Conservation (phyloP, 2,797 vertebrate genomes). For the Coluber constrictor region DNA sequence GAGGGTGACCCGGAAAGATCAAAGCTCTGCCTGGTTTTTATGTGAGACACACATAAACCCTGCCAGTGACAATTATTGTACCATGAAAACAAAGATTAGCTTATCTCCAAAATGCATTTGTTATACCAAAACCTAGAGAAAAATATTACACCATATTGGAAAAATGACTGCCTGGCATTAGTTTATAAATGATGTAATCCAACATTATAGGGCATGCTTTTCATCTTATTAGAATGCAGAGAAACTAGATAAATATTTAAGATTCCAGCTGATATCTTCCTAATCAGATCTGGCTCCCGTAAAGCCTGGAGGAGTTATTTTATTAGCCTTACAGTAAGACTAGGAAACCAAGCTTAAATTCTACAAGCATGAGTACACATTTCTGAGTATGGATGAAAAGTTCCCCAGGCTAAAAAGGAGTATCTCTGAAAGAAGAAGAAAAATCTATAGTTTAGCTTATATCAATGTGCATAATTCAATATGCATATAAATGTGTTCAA, state of each 20-base stretch:
- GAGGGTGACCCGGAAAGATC: background rate
- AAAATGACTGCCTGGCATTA: background rate
- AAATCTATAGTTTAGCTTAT: background rate
- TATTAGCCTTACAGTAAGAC: background rate
- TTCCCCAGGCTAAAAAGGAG: background rate
- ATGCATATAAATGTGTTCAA: background rate
- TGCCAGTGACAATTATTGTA: background rate
- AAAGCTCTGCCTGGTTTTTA: background rate
- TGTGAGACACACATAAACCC: background rate
- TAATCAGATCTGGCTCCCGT: background rate
- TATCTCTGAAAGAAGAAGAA: background rate
- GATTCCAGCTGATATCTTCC: background rate
- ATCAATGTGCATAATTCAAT: background rate
- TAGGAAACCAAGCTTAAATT: background rate
- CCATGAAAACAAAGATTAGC: slow-evolving; percentile 39
- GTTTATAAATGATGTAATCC: background rate
- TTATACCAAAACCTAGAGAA: background rate
- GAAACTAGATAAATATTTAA: background rate
- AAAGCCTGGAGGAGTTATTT: background rate
- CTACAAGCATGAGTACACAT: background rate
- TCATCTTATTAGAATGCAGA: background rate
- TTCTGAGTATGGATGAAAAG: background rate
- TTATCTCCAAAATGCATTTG: slow-evolving; percentile 9
- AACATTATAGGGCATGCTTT: background rate
- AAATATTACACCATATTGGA: background rate